Base-by-base conservation (phyloP, 2,888 invertebrate genomes). In the Tiliacea aurago region DNA sequence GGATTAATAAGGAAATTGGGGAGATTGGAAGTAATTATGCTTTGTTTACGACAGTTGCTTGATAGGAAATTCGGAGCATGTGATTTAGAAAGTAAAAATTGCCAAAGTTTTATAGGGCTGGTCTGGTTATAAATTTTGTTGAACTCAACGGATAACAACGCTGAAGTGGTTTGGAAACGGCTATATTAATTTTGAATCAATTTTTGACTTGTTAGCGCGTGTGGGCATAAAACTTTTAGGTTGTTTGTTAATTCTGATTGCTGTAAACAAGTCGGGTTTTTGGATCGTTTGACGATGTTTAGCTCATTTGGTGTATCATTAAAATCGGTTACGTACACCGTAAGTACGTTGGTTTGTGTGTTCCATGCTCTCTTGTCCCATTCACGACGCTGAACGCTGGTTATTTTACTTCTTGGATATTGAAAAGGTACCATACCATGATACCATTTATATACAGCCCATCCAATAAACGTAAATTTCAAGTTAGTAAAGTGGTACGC, bases 1-100 rank as follows among this genome's bases (percentile, higher is more conserved):
- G 80, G 84, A 85, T 85, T 86, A 85, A 84, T 86, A 79, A 80
- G 86, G 82, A 83, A 85, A 82, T 83, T 76, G 73, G 62, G 76
- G 64, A 61, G 76, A 77, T 76, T 77, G 62, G 65, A 68, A 68
- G 72, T 77, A 75, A 81, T 75, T 79, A 72, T 56, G 80, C 69
- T 76, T 85, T 86, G 87, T 71, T 80, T 66, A 77, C 80, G 77
- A 83, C 85, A 76, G 75, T 56, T 78, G 28, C 13, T 45, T 67
- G 73, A 70, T 78, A 66, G 75, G 62, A 70, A 66, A 65, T 86
- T 70, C 51, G 58, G 49, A 73, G 70, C 53, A 70, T 69, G 70
- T 80, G 72, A 86, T 63, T 79, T 71, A 23, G 28, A 62, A 84
- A 75, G 80, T 65, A 68, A 73, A 70, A 67, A 59, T 84, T 74